Base-by-base conservation (phyloP, 1,140 invertebrate species). In the Brachionus koreanus region DNA sequence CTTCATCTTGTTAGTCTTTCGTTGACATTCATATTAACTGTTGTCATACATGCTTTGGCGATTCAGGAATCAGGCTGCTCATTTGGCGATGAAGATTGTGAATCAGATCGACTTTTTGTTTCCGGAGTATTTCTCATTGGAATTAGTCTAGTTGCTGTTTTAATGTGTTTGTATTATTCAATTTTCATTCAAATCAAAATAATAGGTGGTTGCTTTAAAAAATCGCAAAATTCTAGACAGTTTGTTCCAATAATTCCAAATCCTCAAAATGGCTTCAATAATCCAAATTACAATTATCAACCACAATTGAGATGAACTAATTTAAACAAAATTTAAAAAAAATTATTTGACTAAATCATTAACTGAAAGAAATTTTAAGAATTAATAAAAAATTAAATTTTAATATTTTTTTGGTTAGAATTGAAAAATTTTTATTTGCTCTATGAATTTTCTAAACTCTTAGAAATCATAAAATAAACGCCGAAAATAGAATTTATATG, bases 151-250 rank as follows among this genome's bases (percentile, higher is more conserved):
- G 7, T 74, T 25, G 25, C 25, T 9, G 16, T 74, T 29, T 33
- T 74, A 3, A 74, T 74, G 69, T 74, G 69, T n/a, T 46, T 74
- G 43, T 74, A 25, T n/a, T 74, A n/a, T 74, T 43, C 69, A 19
- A 74, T 46, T 29, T 74, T 25, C 16, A 33, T 74, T 46, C 69
- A 74, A 74, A 23, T 35, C 5, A 74, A 13, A 74, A 23, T 74
- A 13, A 19, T 74, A 2, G 69, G 69, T 25, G 39, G 39, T 19
- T 74, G 69, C 39, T 25, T 42, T 13, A 46, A 42, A 13, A 74
- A 74, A 29, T 29, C n/a, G 23, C 9, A n/a, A 19, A 43, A 33
- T 25, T 7, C 10, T n/a, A 39, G 37, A 23, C 67, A 72, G 19
- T 10, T 72, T 72, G 16, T 46, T 19, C 69, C 39, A 43, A 43